These are phyloP conservation scores for Yasuhikotakia modesta DNA, from an alignment of 2,797 vertebrate species.

Conservation along the genomic window DNA sequence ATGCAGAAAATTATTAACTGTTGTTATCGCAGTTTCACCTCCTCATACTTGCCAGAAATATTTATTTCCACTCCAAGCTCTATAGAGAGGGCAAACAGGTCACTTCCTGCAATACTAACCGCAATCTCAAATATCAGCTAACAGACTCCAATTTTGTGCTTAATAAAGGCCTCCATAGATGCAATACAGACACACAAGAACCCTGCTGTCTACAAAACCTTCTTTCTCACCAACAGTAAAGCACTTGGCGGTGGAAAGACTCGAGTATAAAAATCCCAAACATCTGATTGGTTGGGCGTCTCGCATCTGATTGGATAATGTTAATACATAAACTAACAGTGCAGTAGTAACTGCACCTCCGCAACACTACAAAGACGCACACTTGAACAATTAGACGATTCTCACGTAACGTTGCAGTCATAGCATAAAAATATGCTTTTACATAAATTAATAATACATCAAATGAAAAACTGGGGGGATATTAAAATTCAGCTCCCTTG, in stretches of 20 bases:
- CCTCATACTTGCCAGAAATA: constrained; percentile 25
- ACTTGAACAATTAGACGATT: background rate
- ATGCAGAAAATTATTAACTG: background rate
- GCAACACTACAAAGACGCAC: background rate
- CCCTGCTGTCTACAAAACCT: constrained; percentile 26
- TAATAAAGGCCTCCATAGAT: constrained; percentile 48
- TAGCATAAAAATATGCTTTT: constrained; percentile 11
- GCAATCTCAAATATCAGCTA: constrained; percentile 52
- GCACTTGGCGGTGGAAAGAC: constrained; percentile 3
- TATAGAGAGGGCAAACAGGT: constrained; percentile 29
- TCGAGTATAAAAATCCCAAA: constrained; percentile 20
- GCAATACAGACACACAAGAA: constrained; percentile 31
- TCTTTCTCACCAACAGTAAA: background rate
- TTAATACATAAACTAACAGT: constrained; percentile 10
- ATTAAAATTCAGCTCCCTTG: constrained; percentile 35
- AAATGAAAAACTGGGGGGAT: constrained; percentile 15
- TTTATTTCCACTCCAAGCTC: constrained; percentile 40
- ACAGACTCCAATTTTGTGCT: constrained; percentile 37
- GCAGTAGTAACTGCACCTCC: background rate
- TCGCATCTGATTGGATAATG: background rate
- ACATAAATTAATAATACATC: constrained; percentile 43
- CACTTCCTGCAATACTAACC: constrained; percentile 44
- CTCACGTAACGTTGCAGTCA: background rate
- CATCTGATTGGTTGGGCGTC: constrained; percentile 16
- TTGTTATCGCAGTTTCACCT: constrained; percentile 30